Conservation (phyloP, 2,113 vertebrate species). For the Turnix velox region DNA sequence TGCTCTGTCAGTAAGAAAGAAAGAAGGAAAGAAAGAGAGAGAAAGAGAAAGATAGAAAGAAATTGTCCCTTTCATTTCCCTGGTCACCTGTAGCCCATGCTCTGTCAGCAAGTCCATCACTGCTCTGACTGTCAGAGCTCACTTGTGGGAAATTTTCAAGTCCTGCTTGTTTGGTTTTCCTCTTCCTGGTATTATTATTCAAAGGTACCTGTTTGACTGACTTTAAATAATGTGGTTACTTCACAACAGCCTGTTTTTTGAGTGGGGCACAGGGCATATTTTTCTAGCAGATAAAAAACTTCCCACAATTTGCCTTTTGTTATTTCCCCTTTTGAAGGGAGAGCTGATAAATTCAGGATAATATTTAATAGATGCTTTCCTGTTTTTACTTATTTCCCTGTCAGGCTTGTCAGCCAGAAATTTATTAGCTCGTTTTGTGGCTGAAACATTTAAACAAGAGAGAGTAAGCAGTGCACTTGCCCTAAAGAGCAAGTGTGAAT, state of each 20-base stretch:
- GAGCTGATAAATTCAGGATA: slow-evolving; percentile 66
- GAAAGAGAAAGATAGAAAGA: not conserved
- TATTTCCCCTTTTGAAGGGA: slow-evolving; percentile 76
- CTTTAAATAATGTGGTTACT: slow-evolving; percentile 78
- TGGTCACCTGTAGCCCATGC: not conserved
- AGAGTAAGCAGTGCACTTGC: not conserved
- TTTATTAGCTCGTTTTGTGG: slow-evolving; percentile 53
- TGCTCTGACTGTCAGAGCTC: slow-evolving; percentile 18
- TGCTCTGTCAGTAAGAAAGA: not conserved
- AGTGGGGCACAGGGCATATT: slow-evolving; percentile 71
- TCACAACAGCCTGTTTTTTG: slow-evolving; percentile 77
- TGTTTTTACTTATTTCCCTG: slow-evolving; percentile 76
- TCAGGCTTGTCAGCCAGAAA: slow-evolving; percentile 58
- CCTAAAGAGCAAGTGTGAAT: not conserved
- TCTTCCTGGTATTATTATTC: no score
- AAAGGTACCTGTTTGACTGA: slow-evolving; percentile 76
- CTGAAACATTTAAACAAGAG: slow-evolving; percentile 43
- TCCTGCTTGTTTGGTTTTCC: slow-evolving; percentile 72
- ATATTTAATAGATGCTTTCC: slow-evolving; percentile 77
- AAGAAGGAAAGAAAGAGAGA: not conserved
- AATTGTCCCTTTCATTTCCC: not conserved
- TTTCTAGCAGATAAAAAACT: slow-evolving; percentile 78
- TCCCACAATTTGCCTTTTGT: slow-evolving; percentile 78
- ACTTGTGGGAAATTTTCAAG: slow-evolving; percentile 74
- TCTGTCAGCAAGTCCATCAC: slow-evolving; percentile 16